Evolutionary conservation across 2,113 vertebrate genomes (phyloP).

Genomic region (Paramisgurnus dabryanus): DNA sequence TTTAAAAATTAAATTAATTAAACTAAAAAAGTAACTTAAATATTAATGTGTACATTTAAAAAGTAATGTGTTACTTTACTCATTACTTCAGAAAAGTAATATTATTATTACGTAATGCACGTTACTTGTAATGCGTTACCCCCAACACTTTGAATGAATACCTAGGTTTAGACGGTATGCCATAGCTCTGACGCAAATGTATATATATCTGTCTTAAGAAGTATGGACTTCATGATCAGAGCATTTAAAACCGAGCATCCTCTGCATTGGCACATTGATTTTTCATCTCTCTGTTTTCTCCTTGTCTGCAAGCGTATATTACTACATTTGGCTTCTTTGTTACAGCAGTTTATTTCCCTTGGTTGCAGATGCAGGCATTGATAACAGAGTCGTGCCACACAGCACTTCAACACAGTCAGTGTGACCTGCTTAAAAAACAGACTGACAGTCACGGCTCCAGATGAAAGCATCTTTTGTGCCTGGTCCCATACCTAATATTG

Average conservation of each 20-base stretch:
- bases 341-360: conserved; percentile 5
- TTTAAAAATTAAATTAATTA: too few species aligned
- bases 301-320: background rate
- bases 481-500: conserved; percentile 34
- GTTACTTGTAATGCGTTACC: too few species aligned
- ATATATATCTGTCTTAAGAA: too few species aligned
- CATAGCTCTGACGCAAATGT: too few species aligned
- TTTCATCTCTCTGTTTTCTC: background rate
- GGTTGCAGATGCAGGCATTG: conserved; percentile 22
- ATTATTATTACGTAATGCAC: too few species aligned
- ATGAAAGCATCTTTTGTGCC: conserved; percentile 44
- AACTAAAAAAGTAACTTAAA: too few species aligned
- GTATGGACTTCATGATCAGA: background rate
- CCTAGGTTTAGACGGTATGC: too few species aligned
- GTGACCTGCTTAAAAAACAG: background rate
- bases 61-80: too few species aligned
- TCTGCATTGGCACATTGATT: background rate
- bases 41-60: too few species aligned
- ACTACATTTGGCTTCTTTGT: background rate
- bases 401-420: background rate
- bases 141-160: too few species aligned
- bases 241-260: background rate
- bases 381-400: conserved; percentile 10
- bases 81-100: too few species aligned
- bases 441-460: conserved; percentile 37